Percentiles rank a stretch among this genome's conserved stretches.
Evolutionary conservation across 1,140 invertebrate genomes (phyloP).

Genomic region (Dendrolimus kikuchii): DNA sequence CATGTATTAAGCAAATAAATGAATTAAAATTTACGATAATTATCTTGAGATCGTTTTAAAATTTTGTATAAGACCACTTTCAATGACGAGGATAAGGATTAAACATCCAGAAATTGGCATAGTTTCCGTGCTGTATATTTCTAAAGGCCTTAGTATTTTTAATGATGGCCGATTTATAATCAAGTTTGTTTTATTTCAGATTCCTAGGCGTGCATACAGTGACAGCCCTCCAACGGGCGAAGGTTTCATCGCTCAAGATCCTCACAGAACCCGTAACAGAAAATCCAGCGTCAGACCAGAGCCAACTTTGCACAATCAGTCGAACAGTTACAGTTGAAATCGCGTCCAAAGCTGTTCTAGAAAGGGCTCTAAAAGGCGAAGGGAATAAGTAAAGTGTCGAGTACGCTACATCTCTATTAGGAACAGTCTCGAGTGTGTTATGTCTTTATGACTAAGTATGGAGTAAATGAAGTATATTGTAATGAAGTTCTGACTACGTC

Average conservation of each 20-base stretch:
- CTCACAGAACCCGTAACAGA: conserved; percentile 59
- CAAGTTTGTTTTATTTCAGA: conserved; percentile 31
- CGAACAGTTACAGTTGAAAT: conserved; percentile 67
- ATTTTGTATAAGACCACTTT: too few species aligned
- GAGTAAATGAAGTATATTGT: too few species aligned
- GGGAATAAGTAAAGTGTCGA: conserved; percentile 10
- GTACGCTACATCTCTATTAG: neutral
- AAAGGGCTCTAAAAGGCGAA: conserved; percentile 47
- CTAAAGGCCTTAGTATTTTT: too few species aligned
- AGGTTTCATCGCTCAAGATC: conserved; percentile 90
- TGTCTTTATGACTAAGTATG: too few species aligned
- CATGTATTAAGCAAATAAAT: too few species aligned
- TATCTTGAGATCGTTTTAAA: too few species aligned
- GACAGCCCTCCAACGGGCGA: conserved; percentile 89
- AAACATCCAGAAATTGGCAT: too few species aligned
- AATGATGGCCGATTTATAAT: neutral
- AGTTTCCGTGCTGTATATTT: too few species aligned
- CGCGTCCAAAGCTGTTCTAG: conserved; percentile 49
- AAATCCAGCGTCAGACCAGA: conserved; percentile 17
- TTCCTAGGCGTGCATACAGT: conserved; percentile 90
- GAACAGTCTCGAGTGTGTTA: too few species aligned
- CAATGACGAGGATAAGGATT: too few species aligned
- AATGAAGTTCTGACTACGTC: too few species aligned
- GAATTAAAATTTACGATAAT: too few species aligned
- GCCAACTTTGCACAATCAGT: conserved; percentile 59